These are phyloP conservation scores for Glyptemys insculpta DNA, from an alignment of 2,797 vertebrate species.

Conservation along the genomic window DNA sequence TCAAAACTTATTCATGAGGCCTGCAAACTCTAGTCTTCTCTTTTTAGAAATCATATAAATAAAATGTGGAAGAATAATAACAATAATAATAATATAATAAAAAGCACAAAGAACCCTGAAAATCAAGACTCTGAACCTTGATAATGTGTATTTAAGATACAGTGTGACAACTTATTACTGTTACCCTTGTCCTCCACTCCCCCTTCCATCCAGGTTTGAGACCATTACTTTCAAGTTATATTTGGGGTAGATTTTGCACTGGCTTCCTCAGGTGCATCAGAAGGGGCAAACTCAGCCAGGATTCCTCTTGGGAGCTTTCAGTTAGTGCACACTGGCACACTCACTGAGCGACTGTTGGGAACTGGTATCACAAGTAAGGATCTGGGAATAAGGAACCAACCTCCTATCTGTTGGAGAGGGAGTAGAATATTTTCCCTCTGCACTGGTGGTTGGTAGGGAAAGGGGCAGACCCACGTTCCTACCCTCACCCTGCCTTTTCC, in stretches of 20 bases:
- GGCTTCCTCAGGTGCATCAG: neutral
- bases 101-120: neutral
- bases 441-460: neutral
- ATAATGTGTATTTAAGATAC: neutral
- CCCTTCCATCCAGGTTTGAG: neutral
- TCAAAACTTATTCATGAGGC: neutral
- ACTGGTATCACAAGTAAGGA: neutral
- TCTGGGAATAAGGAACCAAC: neutral
- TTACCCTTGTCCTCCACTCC: rapidly evolving
- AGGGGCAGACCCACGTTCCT: neutral
- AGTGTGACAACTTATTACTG: neutral
- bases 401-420: neutral
- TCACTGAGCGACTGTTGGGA: rapidly evolving
- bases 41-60: neutral
- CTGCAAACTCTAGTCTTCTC: neutral
- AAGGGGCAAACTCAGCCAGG: rapidly evolving
- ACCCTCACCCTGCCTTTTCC: neutral
- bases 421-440: neutral
- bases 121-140: rapidly evolving
- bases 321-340: rapidly evolving
- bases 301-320: neutral
- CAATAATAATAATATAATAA: neutral
- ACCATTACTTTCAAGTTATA: neutral
- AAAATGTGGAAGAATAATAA: too few relatives aligned
- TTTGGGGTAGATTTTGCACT: neutral